Conservation (phyloP, 2,797 vertebrate genomes). For the Trichosurus vulpecula region DNA sequence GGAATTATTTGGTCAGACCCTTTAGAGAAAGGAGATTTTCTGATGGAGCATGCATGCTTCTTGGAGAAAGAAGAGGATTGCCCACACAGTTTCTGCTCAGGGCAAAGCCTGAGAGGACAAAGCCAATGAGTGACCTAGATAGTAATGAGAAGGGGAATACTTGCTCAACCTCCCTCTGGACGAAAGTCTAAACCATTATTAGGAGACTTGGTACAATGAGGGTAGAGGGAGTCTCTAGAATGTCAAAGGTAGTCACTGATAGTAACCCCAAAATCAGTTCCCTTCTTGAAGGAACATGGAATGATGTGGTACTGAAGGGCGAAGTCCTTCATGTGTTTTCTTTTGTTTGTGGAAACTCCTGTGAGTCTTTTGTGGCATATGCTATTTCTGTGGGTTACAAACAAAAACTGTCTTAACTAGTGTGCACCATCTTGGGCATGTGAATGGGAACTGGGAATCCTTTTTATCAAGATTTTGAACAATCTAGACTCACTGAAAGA, state of each 20-base stretch:
- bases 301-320: neutral
- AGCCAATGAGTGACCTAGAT: neutral
- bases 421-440: neutral
- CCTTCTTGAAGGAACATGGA: neutral
- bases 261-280: neutral
- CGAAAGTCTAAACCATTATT: neutral
- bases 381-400: neutral
- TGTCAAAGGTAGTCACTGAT: neutral
- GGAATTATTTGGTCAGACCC: neutral
- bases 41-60: neutral
- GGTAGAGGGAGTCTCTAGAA: neutral
- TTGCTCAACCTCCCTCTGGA: neutral
- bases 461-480: neutral
- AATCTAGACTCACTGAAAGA: neutral
- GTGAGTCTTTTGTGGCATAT: neutral
- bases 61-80: neutral
- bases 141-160: neutral
- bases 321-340: neutral
- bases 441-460: neutral
- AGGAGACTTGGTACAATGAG: neutral
- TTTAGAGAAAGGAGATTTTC: neutral
- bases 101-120: neutral
- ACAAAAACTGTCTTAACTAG: neutral
- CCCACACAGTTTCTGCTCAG: neutral
- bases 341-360: neutral